A percentile compares a stretch with the other conserved stretches of the same genome.
Evolutionary conservation across 2,888 invertebrate species (phyloP).

Genomic region (Epinotia nisella): DNA sequence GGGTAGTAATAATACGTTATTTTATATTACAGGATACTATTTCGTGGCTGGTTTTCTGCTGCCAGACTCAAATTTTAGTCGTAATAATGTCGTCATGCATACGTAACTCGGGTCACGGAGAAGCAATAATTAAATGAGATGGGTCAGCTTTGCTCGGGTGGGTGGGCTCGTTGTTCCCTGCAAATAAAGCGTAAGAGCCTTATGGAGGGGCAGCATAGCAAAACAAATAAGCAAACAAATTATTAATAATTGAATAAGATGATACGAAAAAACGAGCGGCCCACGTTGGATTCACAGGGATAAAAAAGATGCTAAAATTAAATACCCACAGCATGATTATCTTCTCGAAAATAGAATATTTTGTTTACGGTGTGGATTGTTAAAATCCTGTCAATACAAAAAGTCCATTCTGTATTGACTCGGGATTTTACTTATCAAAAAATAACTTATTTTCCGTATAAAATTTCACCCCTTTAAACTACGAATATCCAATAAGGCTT

Average conservation of each 20-base stretch:
- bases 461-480: no score
- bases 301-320: background rate
- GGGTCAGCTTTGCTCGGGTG: constrained; percentile 68
- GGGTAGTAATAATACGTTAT: constrained; percentile 22
- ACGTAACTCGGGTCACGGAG: constrained; percentile 34
- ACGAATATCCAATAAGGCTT: no score
- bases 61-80: constrained; percentile 2
- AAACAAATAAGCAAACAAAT: background rate
- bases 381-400: background rate
- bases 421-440: no score
- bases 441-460: no score
- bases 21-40: constrained; percentile 22
- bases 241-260: background rate
- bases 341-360: background rate
- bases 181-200: constrained; percentile 66
- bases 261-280: background rate
- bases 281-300: background rate
- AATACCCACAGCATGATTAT: background rate
- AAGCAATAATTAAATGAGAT: constrained; percentile 49
- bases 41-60: constrained; percentile 30
- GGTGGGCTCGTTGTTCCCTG: constrained; percentile 72
- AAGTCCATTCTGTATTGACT: background rate
- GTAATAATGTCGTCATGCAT: constrained; percentile 39
- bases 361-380: background rate
- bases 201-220: constrained; percentile 8